Evolutionary conservation across 2,888 invertebrate species (phyloP).

Genomic region (Apamea crenata): DNA sequence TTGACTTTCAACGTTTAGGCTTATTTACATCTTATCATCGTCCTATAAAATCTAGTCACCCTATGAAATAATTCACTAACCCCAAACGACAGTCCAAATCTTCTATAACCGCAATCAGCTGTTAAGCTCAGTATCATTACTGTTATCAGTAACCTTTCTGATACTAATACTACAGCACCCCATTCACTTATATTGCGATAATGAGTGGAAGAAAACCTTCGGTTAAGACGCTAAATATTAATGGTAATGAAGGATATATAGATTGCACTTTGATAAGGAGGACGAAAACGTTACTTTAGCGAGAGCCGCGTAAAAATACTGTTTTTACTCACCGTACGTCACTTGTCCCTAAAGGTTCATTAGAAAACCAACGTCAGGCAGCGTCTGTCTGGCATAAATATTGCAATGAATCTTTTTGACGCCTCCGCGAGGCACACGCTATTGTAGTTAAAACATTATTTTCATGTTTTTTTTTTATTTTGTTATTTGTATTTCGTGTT

Average conservation of each 20-base stretch:
- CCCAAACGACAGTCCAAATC: not conserved
- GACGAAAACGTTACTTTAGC: conserved; percentile 2
- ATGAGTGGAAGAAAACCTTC: conserved; percentile 15
- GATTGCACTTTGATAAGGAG: conserved; percentile 47
- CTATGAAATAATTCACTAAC: conserved; percentile 26
- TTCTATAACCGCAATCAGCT: conserved; percentile 11
- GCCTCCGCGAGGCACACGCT: too few species aligned
- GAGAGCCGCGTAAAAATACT: conserved; percentile 11
- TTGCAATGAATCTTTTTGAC: not conserved
- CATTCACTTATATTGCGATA: conserved; percentile 23
- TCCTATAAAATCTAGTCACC: not conserved
- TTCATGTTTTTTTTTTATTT: not conserved
- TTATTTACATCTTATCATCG: not conserved
- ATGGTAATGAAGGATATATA: conserved; percentile 42
- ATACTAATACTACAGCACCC: conserved; percentile 21
- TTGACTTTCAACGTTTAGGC: not conserved
- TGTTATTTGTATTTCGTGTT: not conserved
- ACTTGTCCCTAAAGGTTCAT: not conserved
- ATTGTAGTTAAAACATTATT: too few species aligned
- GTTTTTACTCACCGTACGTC: not conserved
- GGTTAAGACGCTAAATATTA: conserved; percentile 47
- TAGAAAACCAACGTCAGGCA: not conserved
- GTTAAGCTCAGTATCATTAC: conserved; percentile 20
- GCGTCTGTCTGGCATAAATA: not conserved
- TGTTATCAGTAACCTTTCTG: conserved; percentile 37